Conservation (phyloP, 2,113 vertebrate species). For the Tympanuchus pallidicinctus region DNA sequence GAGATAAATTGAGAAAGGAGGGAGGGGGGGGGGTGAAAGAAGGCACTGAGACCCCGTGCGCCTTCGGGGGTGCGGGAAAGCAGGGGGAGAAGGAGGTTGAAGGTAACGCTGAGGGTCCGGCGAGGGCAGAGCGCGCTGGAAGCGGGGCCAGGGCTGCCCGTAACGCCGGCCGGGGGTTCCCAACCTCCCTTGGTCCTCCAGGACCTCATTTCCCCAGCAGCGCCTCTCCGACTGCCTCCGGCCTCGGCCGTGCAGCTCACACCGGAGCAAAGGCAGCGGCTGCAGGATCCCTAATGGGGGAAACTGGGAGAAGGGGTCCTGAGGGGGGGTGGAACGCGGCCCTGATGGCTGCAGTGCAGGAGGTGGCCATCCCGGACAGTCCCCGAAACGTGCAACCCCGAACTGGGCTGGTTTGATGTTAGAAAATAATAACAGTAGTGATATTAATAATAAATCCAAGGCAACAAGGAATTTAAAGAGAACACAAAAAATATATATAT, state of each 20-base stretch:
- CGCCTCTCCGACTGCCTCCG: background rate
- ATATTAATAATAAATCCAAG: background rate
- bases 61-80: background rate
- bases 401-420: background rate
- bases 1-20: background rate
- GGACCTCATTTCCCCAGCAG: accelerated
- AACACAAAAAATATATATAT: background rate
- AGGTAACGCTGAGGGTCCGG: no score
- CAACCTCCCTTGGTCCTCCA: background rate
- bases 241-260: background rate
- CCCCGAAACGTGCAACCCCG: background rate
- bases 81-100: background rate
- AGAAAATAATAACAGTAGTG: background rate
- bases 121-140: no score
- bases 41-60: accelerated
- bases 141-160: no score
- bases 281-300: background rate
- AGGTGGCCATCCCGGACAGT: background rate
- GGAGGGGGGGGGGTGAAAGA: background rate
- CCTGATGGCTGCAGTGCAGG: background rate
- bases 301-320: background rate
- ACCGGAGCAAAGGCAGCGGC: background rate
- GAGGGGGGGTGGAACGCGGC: accelerated
- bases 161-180: no score
- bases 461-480: background rate